phyloP scores from a whole-genome alignment of 1,140 invertebrate species.

The Philopotamus ludificatus region DNA sequence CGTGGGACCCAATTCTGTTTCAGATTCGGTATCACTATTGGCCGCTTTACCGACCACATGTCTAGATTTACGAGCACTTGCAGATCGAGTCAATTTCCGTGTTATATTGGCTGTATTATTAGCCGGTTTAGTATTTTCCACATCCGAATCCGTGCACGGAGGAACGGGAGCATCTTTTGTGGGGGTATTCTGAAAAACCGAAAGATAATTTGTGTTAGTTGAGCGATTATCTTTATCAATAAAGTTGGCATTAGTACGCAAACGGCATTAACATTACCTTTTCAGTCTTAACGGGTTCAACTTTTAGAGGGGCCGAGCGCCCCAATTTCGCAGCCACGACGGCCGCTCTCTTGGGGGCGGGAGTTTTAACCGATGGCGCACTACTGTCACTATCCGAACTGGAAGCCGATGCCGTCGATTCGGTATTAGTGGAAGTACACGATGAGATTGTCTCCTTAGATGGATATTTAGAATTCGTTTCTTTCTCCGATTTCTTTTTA shows the following conservation, averaged over 20 bases:
- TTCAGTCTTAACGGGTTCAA: conserved; percentile 38
- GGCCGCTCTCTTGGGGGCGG: conserved; percentile 23
- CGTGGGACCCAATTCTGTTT: conserved; percentile 47
- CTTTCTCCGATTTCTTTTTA: conserved; percentile 43
- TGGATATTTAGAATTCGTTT: conserved; percentile 44
- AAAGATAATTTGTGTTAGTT: too few species aligned
- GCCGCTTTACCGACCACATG: conserved; percentile 54
- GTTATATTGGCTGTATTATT: conserved; percentile 44
- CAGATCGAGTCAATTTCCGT: conserved; percentile 57
- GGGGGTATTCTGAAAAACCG: conserved; percentile 42
- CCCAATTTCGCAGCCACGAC: conserved; percentile 31
- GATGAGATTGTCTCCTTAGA: conserved; percentile 50
- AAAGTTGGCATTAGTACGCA: background rate
- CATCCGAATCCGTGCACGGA: conserved; percentile 53
- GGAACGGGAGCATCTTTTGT: conserved; percentile 42
- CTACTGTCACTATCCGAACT: conserved; percentile 49
- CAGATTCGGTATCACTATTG: conserved; percentile 54
- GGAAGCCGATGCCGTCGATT: conserved; percentile 43
- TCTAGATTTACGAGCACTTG: conserved; percentile 58
- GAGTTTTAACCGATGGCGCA: conserved; percentile 28
- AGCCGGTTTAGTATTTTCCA: conserved; percentile 35
- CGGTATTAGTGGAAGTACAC: conserved; percentile 49
- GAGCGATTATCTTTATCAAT: too few species aligned
- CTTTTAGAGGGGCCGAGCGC: conserved; percentile 25
- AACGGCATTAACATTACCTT: conserved; percentile 30